Evolutionary conservation across 2,113 vertebrate genomes (phyloP).

Genomic region (Tretioscincus oriximinensis): DNA sequence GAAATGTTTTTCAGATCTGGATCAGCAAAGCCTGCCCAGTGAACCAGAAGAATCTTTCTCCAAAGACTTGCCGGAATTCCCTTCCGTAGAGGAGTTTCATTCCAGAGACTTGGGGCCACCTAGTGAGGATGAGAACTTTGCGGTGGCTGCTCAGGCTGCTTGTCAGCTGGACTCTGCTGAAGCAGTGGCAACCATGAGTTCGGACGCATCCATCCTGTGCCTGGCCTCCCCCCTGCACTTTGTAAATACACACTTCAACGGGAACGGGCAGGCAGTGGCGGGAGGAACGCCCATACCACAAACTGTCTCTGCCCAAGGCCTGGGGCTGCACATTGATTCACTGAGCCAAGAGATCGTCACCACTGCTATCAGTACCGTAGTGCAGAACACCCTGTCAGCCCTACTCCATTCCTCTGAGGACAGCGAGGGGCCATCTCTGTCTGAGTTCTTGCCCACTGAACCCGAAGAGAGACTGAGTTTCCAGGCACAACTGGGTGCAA

Average conservation of each 20-base stretch:
- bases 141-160: slow-evolving; percentile 64
- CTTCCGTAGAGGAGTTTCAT: slow-evolving; percentile 79
- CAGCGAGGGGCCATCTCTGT: slow-evolving; percentile 67
- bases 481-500: slow-evolving; percentile 66
- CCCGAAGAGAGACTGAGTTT: slow-evolving; percentile 72
- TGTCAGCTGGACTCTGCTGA: slow-evolving; percentile 66
- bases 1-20: slow-evolving; percentile 82
- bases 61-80: slow-evolving; percentile 86
- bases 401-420: slow-evolving; percentile 79
- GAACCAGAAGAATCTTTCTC: slow-evolving; percentile 89
- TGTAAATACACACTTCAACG: slow-evolving; percentile 98
- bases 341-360: slow-evolving; percentile 87
- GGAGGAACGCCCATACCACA: neutral
- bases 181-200: slow-evolving; percentile 53
- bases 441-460: slow-evolving; percentile 69
- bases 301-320: slow-evolving; percentile 42
- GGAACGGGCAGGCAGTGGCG: slow-evolving; percentile 63
- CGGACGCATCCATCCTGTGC: slow-evolving; percentile 83
- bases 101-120: slow-evolving; percentile 75
- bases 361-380: slow-evolving; percentile 83
- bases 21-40: slow-evolving; percentile 90
- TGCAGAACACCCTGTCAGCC: slow-evolving; percentile 86
- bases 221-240: slow-evolving; percentile 94
- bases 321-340: slow-evolving; percentile 77
- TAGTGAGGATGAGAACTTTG: slow-evolving; percentile 56